phyloP scores from a whole-genome alignment of 2,888 invertebrate genomes.

The Thecophora atra region DNA sequence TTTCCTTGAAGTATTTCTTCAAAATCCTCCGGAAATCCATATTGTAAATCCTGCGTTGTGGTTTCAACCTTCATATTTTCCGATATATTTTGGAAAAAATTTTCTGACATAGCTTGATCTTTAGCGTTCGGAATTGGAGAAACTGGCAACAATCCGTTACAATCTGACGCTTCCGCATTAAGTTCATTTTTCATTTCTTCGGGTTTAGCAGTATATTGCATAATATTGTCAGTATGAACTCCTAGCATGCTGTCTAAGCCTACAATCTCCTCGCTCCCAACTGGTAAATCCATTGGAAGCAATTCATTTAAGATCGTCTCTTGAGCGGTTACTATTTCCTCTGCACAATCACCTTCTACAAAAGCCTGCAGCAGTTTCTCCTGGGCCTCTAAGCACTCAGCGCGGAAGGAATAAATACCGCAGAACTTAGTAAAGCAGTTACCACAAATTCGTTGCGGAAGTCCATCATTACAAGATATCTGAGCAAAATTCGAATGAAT shows the following conservation, averaged over 20 bases:
- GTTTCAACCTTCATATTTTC: neutral
- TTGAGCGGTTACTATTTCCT: constrained; percentile 31
- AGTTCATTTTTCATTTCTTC: neutral
- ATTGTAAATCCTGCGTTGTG: constrained; percentile 9
- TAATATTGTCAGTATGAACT: neutral
- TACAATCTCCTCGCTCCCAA: constrained; percentile 8
- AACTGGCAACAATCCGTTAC: neutral
- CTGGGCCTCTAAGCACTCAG: constrained; percentile 44
- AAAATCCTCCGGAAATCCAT: constrained; percentile 41
- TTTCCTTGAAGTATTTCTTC: constrained; percentile 46
- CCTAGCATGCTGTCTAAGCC: constrained; percentile 21
- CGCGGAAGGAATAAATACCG: constrained; percentile 44
- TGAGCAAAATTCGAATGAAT: constrained; percentile 69
- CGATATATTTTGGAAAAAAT: neutral
- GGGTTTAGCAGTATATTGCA: neutral
- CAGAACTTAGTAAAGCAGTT: constrained; percentile 49
- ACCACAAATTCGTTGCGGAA: constrained; percentile 47
- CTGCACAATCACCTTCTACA: constrained; percentile 31
- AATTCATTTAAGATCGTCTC: constrained; percentile 10
- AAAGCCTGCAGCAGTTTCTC: constrained; percentile 44
- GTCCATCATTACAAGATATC: constrained; percentile 45
- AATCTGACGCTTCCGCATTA: neutral
- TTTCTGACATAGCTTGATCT: neutral
- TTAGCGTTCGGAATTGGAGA: neutral
- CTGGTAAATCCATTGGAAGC: neutral